Percentiles rank a stretch among this genome's conserved stretches.
These are phyloP conservation scores for Smutsia temminckii DNA, from an alignment of 2,797 vertebrate genomes.

Conservation along the genomic window DNA sequence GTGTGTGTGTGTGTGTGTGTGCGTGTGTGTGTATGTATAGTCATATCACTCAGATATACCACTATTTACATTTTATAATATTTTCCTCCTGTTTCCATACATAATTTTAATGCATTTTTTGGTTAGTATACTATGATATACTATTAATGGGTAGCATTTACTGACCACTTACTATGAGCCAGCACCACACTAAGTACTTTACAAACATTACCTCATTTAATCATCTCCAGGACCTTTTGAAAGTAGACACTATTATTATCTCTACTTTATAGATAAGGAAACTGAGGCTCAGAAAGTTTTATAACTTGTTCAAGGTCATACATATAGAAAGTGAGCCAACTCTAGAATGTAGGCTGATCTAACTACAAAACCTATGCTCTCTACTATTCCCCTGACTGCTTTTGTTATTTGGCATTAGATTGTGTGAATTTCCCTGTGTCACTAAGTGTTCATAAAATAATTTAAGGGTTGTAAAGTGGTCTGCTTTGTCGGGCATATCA, in stretches of 20 bases:
- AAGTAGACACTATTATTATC: neutral
- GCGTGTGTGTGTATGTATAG: neutral
- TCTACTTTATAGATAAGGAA: neutral
- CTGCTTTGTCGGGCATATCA: neutral
- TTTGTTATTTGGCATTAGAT: conserved; percentile 4
- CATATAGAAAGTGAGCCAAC: neutral
- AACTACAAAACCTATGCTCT: neutral
- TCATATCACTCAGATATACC: neutral
- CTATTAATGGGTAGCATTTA: neutral
- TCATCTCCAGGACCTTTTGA: neutral
- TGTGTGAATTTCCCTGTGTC: neutral
- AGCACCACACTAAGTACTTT: neutral
- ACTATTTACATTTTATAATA: neutral
- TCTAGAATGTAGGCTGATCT: neutral
- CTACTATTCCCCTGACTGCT: neutral
- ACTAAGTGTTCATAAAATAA: neutral
- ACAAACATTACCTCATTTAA: neutral
- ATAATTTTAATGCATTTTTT: neutral
- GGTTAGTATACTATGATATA: neutral
- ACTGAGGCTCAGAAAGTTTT: neutral
- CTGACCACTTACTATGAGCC: neutral
- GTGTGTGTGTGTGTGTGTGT: no score
- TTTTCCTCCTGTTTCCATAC: neutral
- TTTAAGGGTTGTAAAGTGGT: neutral
- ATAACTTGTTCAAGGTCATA: neutral